Base-by-base conservation (phyloP, 1,140 invertebrate genomes). In the Calephelis virginiensis region DNA sequence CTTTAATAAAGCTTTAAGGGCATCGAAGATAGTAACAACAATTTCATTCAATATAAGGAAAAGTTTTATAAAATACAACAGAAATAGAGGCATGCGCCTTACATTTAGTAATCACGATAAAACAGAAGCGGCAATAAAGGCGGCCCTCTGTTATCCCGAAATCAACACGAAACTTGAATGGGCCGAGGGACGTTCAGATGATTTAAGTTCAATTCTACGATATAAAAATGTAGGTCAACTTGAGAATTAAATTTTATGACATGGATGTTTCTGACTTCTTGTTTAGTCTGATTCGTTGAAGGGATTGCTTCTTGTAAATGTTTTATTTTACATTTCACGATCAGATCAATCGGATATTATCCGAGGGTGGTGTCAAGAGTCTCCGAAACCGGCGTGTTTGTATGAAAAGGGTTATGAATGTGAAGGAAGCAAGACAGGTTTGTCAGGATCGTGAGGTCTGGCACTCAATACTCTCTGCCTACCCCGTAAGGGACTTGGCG, bases 51-150 rank as follows among this genome's bases (percentile, higher is more conserved):
- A 50, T 78, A 80, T 77, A 80, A 81, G 76, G 76, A 77, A 74
- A 76, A 74, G 72, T 46, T 68, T 72, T 70, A 64, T 75, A 78
- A 70, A 81, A 73, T 67, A 72, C 50, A 66, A 73, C 68, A 74
- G 73, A 74, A 77, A 72, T 74, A 77, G 78, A 77, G 78, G 76
- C 77, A 77, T 74, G 76, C 67, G 76, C 74, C 71, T 74, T 70
- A 60, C 43, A 49, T 59, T 61, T 70, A 73, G 78, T 78, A 85
- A 85, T 85, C 83, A 82, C 83, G 83, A 85, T 85, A 83, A 82
- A 83, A 80, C 76, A 73, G 71, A 77, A 72, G 66, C 68, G 73
- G 72, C 81, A 75, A 81, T 85, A 85, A 85, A 85, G 76, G 77
- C 78, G 80, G 83, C 81, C 81, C 80, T 73, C 73, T 68, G 66